phyloP scores from a whole-genome alignment of 2,888 invertebrate species.

The Pterostichus madidus region DNA sequence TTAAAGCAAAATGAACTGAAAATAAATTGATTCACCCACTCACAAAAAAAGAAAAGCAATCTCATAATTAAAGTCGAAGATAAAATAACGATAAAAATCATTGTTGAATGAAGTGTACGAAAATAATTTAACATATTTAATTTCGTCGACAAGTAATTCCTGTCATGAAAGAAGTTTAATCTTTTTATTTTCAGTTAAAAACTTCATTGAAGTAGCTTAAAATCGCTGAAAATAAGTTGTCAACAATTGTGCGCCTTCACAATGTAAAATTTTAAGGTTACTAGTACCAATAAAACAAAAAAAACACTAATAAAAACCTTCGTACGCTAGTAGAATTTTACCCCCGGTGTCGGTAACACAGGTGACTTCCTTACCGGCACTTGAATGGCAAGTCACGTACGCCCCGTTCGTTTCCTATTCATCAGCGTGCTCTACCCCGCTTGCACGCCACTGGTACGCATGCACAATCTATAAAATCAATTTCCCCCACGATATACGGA shows the following conservation, averaged over 20 bases:
- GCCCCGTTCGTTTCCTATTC: slow-evolving; percentile 44
- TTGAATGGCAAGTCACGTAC: slow-evolving; percentile 20
- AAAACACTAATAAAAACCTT: slow-evolving; percentile 7
- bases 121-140: too few species aligned
- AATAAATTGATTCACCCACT: too few species aligned
- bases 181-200: too few species aligned
- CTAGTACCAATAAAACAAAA: slow-evolving; percentile 31
- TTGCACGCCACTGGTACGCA: slow-evolving; percentile 18
- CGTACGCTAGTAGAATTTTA: slow-evolving; percentile 20
- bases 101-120: too few species aligned
- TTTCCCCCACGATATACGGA: slow-evolving; percentile 24
- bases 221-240: slow-evolving; percentile 25
- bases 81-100: too few species aligned
- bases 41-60: too few species aligned
- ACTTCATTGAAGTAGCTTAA: neutral
- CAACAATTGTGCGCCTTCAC: slow-evolving; percentile 33
- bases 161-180: too few species aligned
- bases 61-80: too few species aligned
- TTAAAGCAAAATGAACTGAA: too few species aligned
- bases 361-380: slow-evolving; percentile 49
- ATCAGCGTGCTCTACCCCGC: slow-evolving; percentile 25
- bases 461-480: slow-evolving; percentile 54
- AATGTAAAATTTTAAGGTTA: slow-evolving; percentile 25
- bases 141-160: too few species aligned
- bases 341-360: slow-evolving; percentile 43